Percentiles rank a stretch among this genome's conserved stretches.
Conservation (phyloP, 1,140 invertebrate species). For the Liolophura sinensis region DNA sequence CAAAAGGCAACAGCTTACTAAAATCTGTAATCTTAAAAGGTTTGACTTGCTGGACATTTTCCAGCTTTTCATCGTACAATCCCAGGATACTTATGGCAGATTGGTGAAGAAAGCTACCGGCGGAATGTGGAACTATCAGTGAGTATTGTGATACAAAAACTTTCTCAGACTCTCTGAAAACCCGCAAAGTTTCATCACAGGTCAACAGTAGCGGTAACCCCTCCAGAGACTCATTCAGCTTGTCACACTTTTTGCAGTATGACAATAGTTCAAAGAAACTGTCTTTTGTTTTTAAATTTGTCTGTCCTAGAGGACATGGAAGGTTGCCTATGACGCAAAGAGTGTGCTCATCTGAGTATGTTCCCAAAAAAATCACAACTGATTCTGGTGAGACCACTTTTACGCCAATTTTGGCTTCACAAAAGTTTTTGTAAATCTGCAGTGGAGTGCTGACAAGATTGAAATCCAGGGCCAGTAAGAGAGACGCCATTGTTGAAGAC, state of each 20-base stretch:
- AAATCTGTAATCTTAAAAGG: too few relatives aligned
- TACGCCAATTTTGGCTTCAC: conserved; percentile 6
- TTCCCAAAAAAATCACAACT: conserved; percentile 15
- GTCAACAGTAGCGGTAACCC: conserved; percentile 7
- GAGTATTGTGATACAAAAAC: too few relatives aligned
- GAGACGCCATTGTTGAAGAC: not conserved
- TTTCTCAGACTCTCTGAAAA: conserved; percentile 1
- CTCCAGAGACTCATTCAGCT: not conserved
- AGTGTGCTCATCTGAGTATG: conserved; percentile 1
- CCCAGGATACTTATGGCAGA: too few relatives aligned
- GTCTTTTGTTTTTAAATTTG: conserved; percentile 3
- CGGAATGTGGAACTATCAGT: too few relatives aligned
- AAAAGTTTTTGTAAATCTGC: conserved; percentile 7
- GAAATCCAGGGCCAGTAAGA: conserved; percentile 10
- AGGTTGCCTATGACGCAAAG: conserved; percentile 4
- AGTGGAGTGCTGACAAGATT: conserved; percentile 16
- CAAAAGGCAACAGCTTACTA: too few relatives aligned
- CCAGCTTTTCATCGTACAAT: too few relatives aligned
- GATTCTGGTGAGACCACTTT: conserved; percentile 4
- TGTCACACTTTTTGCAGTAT: conserved; percentile 5
- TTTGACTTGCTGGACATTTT: too few relatives aligned
- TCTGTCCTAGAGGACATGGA: conserved; percentile 2
- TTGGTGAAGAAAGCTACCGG: too few relatives aligned
- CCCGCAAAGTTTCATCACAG: conserved; percentile 6
- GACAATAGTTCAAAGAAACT: conserved; percentile 5